Evolutionary conservation across 1,140 invertebrate species (phyloP), one percentile per base, ranked within the genome.

Genomic region (Scaptomyza graminum): DNA sequence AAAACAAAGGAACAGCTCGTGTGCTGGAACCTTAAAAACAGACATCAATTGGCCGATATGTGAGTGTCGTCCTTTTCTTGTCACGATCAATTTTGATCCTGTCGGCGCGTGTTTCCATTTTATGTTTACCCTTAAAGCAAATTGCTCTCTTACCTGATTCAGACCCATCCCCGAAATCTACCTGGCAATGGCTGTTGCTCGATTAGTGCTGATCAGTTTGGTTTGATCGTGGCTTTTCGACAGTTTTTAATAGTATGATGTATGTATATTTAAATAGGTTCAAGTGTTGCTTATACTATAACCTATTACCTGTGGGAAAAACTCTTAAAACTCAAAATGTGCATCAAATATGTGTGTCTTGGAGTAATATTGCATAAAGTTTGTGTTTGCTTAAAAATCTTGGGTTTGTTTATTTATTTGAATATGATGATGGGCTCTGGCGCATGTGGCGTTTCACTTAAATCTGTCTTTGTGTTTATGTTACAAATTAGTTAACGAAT

Each of bases 241-340:
- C 83, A 66, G 79, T 75, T 87, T 85, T 71, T 62, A 65, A 67
- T 73, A n/a, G n/a, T n/a, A n/a, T n/a, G n/a, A 79, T 59, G 74
- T n/a, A 68, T 65, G 55, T 72, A 65, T 88, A 88, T 88, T 88
- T 88, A 88, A 89, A 88, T 83, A 88, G 84, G 72, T 88, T 87
- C 79, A 88, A 72, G 85, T 81, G 59, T 11, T 64, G 39, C 74
- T 83, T 79, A 57, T 22, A 22, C 4, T 22, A 22, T n/a, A n/a
- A n/a, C 2, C 41, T 55, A 22, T 67, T 57, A 8, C 13, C 62
- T 69, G 79, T 88, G 79, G 83, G 79, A 87, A 88, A 84, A 78
- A 65, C 66, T 49, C 16, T 50, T 31, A 37, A 37, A 28, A 41
- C 37, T 39, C 16, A 37, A 78, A 81, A 85, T 79, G 75, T 87